Conservation (phyloP, 2,113 vertebrate species). For the Triplophysa rosa region DNA sequence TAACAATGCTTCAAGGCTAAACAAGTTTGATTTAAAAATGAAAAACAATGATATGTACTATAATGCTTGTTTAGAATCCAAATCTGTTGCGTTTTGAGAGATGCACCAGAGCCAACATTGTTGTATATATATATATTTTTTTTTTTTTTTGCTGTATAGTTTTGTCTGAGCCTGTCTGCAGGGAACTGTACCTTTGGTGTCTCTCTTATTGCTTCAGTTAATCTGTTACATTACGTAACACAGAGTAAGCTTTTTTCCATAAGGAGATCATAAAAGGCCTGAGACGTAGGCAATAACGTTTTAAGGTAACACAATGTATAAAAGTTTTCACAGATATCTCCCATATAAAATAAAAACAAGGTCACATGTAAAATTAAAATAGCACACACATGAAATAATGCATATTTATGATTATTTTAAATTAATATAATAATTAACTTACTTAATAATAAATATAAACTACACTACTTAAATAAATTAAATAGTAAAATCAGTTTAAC, state of each 20-base stretch:
- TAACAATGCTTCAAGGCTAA: not conserved
- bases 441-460: no score
- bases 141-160: not conserved
- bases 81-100: not conserved
- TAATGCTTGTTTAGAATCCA: not conserved
- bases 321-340: no score
- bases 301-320: not conserved
- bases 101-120: constrained; percentile 6
- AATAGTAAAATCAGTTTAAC: no score
- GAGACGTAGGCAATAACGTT: not conserved
- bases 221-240: constrained; percentile 40
- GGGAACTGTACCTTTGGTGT: not conserved
- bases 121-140: no score
- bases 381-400: not conserved
- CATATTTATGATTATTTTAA: no score
- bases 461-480: no score
- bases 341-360: no score
- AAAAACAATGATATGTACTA: not conserved
- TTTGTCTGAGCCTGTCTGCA: constrained; percentile 18
- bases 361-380: no score
- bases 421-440: no score
- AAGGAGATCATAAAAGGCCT: constrained; percentile 3
- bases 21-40: not conserved
- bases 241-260: constrained; percentile 29
- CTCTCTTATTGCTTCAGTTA: constrained; percentile 28